These are phyloP conservation scores for Serilophus lunatus DNA, from an alignment of 2,113 vertebrate species.

Conservation along the genomic window DNA sequence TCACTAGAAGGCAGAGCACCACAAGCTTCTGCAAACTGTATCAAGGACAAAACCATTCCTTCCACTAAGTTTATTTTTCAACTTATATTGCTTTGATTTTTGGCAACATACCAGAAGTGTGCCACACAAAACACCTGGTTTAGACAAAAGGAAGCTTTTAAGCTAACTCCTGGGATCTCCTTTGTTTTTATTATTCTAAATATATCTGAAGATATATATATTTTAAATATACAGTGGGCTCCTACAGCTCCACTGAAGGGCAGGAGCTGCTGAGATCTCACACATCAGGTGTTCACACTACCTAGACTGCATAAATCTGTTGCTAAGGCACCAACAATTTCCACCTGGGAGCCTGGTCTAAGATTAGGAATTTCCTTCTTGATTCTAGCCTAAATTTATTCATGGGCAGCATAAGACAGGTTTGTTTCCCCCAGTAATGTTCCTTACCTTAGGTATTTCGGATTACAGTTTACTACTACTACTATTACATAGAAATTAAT, in stretches of 20 bases:
- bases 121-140: background rate
- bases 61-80: background rate
- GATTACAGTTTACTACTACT: background rate
- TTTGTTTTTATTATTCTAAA: too few species aligned
- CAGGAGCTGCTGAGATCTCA: too few species aligned
- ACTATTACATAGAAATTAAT: background rate
- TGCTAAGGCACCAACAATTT: background rate
- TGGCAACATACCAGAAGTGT: background rate
- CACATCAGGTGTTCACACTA: fast-evolving
- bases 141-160: background rate
- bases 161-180: background rate
- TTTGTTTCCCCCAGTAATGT: background rate
- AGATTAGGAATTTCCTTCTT: background rate
- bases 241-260: background rate
- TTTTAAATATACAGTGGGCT: too few species aligned
- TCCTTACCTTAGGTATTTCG: background rate
- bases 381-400: background rate
- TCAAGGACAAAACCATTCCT: background rate
- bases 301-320: too few species aligned
- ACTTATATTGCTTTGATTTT: background rate
- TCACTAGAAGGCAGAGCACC: background rate
- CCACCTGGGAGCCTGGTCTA: background rate
- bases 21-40: background rate
- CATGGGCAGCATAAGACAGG: background rate
- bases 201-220: too few species aligned